A percentile compares a stretch with the other conserved stretches of the same genome.
Evolutionary conservation across 1,140 invertebrate genomes (phyloP).

Genomic region (Bursaphelenchus mucronatus): DNA sequence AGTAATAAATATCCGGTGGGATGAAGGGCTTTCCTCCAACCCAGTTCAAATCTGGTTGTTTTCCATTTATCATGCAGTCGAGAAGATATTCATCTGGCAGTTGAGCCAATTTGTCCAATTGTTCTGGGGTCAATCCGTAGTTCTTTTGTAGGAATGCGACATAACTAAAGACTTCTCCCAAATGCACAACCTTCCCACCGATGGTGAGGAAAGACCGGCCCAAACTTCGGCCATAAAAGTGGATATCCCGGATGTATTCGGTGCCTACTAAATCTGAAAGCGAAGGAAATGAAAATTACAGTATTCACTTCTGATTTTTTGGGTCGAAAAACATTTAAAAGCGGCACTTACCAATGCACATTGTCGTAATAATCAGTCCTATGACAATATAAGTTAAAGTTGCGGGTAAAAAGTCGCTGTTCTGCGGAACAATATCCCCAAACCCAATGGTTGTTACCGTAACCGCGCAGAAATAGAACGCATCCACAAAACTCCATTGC

Average conservation of each 20-base stretch:
- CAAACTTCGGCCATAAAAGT: slow-evolving; percentile 58
- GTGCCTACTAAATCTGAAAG: slow-evolving; percentile 56
- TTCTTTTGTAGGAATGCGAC: slow-evolving; percentile 61
- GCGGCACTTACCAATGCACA: slow-evolving; percentile 54
- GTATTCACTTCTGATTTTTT: not conserved
- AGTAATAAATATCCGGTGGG: slow-evolving; percentile 61
- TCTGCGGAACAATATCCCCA: slow-evolving; percentile 60
- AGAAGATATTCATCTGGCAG: slow-evolving; percentile 59
- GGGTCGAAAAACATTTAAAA: slow-evolving; percentile 23
- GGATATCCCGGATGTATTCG: slow-evolving; percentile 60
- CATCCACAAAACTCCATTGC: slow-evolving; percentile 58
- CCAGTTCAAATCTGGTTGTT: slow-evolving; percentile 61
- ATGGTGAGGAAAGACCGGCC: slow-evolving; percentile 58
- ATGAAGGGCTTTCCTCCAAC: slow-evolving; percentile 58
- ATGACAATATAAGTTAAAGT: slow-evolving; percentile 58
- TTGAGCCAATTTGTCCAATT: slow-evolving; percentile 58
- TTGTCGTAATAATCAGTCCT: slow-evolving; percentile 60
- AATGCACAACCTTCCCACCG: slow-evolving; percentile 60
- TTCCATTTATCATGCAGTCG: slow-evolving; percentile 57
- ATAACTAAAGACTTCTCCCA: slow-evolving; percentile 59
- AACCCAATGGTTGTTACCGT: slow-evolving; percentile 61
- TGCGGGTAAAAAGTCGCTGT: slow-evolving; percentile 54
- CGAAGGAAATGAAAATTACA: not conserved
- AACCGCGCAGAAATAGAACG: slow-evolving; percentile 61
- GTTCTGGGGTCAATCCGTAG: slow-evolving; percentile 59